phyloP scores from a whole-genome alignment of 1,140 invertebrate species.

The Apis cerana region DNA sequence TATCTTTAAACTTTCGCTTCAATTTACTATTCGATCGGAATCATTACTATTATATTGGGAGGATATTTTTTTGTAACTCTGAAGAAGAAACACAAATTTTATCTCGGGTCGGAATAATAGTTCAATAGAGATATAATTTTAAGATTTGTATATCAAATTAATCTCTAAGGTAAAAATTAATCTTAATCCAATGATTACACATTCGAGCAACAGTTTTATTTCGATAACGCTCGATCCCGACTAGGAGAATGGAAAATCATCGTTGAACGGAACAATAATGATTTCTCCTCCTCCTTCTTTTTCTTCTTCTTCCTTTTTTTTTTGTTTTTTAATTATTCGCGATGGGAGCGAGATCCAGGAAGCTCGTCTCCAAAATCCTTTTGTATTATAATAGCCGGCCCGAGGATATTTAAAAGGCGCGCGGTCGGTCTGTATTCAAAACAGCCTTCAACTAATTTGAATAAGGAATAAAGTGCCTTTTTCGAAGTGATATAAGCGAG shows the following conservation, averaged over 20 bases:
- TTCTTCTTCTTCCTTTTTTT: background rate
- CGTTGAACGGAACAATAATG: background rate
- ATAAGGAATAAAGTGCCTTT: constrained; percentile 74
- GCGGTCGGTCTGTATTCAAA: constrained; percentile 69
- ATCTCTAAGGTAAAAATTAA: too few species aligned
- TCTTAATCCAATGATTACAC: too few species aligned
- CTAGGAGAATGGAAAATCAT: background rate
- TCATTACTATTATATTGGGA: too few species aligned
- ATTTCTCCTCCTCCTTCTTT: background rate
- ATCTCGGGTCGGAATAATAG: too few species aligned
- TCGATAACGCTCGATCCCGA: too few species aligned
- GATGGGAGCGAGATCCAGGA: constrained; percentile 1
- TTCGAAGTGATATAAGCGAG: constrained; percentile 69
- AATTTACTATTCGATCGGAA: too few species aligned
- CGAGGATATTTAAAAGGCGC: constrained; percentile 64
- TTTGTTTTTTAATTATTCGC: constrained; percentile 18
- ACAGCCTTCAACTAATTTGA: constrained; percentile 71
- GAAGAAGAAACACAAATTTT: too few species aligned
- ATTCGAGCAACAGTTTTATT: too few species aligned
- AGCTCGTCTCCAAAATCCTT: constrained; percentile 63
- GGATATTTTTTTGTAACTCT: too few species aligned
- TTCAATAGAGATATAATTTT: too few species aligned
- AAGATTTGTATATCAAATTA: too few species aligned
- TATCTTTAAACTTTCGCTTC: too few species aligned
- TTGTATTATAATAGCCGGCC: constrained; percentile 70